Percentiles rank a stretch among this genome's conserved stretches.
Conservation (phyloP, 1,140 invertebrate genomes). For the Pseudomyrmex sp. region DNA sequence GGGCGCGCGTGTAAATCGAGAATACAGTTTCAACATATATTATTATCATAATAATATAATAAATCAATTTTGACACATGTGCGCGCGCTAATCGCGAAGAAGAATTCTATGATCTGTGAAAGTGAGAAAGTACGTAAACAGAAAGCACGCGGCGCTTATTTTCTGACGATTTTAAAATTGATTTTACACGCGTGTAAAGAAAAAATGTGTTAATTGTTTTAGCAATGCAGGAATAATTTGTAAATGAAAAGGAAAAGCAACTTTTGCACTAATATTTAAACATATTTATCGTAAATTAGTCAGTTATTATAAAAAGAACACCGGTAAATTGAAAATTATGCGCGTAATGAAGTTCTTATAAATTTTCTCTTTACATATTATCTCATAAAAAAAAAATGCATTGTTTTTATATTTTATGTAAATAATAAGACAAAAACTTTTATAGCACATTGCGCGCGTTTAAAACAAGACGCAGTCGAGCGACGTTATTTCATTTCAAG, state of each 20-base stretch:
- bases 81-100: neutral
- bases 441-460: neutral
- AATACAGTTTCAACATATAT: neutral
- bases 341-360: neutral
- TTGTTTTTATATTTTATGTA: neutral
- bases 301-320: no score
- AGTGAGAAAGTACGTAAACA: neutral
- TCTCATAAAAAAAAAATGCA: no score
- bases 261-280: no score
- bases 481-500: constrained; percentile 12
- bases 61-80: constrained; percentile 1
- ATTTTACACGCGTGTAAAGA: no score
- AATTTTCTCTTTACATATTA: no score
- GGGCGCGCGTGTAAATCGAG: neutral
- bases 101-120: neutral
- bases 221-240: no score
- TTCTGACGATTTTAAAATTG: neutral
- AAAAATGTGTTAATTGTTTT: no score
- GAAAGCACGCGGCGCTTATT: neutral
- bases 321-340: no score
- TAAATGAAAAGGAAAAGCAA: no score
- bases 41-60: neutral
- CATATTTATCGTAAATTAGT: no score
- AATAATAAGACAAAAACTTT: neutral
- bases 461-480: constrained; percentile 28